A percentile compares a stretch with the other conserved stretches of the same genome.
Conservation (phyloP, 2,113 vertebrate species). For the Melanostigma gelatinosum region DNA sequence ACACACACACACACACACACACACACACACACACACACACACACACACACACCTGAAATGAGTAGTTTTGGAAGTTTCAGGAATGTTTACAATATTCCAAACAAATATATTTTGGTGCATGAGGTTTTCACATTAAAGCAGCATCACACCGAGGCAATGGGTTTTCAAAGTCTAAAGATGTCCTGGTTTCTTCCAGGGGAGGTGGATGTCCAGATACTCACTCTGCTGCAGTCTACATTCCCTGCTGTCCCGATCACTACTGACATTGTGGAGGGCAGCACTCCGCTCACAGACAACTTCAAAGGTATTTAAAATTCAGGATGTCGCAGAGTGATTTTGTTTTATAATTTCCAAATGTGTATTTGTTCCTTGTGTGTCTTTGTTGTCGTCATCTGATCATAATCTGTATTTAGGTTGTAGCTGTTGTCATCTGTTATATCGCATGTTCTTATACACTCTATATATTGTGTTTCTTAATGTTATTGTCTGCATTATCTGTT, state of each 20-base stretch:
- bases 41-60: neutral
- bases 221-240: constrained; percentile 80
- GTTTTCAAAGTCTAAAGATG: neutral
- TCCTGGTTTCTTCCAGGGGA: constrained; percentile 80
- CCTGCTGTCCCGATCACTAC: constrained; percentile 82
- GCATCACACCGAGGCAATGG: neutral
- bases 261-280: constrained; percentile 87
- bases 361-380: neutral
- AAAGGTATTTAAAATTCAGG: constrained; percentile 82
- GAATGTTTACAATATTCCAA: neutral
- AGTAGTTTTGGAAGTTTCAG: neutral
- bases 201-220: constrained; percentile 87
- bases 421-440: neutral
- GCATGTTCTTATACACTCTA: neutral
- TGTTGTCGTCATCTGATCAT: neutral
- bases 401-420: neutral
- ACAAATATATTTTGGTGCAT: neutral
- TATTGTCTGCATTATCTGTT: neutral
- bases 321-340: neutral
- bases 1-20: neutral
- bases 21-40: neutral
- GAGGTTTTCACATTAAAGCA: neutral
- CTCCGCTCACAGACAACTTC: constrained; percentile 84
- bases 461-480: neutral
- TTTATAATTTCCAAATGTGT: neutral